These are phyloP conservation scores for Chrysodeixis includens DNA, from an alignment of 2,888 invertebrate species.

Conservation along the genomic window DNA sequence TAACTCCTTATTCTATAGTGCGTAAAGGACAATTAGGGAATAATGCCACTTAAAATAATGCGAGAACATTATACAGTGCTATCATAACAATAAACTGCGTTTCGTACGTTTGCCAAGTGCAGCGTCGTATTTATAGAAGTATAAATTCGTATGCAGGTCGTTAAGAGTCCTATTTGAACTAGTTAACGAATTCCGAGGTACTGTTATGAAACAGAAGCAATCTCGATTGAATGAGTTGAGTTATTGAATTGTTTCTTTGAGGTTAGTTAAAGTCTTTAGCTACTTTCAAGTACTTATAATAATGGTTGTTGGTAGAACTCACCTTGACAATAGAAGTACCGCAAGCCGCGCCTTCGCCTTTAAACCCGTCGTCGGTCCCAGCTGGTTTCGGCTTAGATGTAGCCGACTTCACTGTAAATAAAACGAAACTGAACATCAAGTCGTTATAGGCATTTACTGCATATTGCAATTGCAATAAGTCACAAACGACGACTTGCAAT, in stretches of 20 bases:
- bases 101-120: conserved; percentile 1
- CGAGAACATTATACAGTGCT: neutral
- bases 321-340: conserved; percentile 87
- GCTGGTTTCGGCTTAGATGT: conserved; percentile 88
- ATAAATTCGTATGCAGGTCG: neutral
- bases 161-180: neutral
- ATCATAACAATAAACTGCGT: neutral
- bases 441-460: neutral
- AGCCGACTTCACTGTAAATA: conserved; percentile 74
- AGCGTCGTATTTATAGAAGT: conserved; percentile 3
- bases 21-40: neutral
- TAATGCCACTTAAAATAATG: neutral
- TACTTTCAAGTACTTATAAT: neutral
- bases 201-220: neutral
- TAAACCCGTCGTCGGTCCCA: conserved; percentile 92
- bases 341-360: conserved; percentile 92
- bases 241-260: neutral
- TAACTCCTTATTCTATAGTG: neutral
- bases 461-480: too few relatives aligned
- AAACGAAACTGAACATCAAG: conserved; percentile 26
- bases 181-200: neutral
- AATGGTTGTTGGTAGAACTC: conserved; percentile 47
- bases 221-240: neutral
- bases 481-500: conserved; percentile 27
- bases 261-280: too few relatives aligned